Evolutionary conservation across 2,113 vertebrate species (phyloP).

Genomic region (Calypte anna): DNA sequence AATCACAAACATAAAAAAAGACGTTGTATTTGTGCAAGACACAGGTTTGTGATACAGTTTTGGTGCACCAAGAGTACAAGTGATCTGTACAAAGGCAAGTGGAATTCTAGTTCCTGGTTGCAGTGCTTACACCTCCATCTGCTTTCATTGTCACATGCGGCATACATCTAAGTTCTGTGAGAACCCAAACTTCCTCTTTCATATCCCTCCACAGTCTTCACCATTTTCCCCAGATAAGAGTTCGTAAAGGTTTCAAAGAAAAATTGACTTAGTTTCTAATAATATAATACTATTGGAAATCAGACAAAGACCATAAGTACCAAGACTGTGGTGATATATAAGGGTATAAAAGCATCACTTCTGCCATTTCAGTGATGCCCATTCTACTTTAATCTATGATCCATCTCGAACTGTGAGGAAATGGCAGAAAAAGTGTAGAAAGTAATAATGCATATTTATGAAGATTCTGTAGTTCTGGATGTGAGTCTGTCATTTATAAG

Average conservation of each 20-base stretch:
- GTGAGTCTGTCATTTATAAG: neutral
- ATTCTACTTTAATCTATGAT: neutral
- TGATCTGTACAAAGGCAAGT: neutral
- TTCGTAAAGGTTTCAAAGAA: neutral
- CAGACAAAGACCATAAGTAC: neutral
- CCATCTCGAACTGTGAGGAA: neutral
- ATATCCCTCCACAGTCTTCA: neutral
- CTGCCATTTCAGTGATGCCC: neutral
- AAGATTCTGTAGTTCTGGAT: neutral
- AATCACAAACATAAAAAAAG: neutral
- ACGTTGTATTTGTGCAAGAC: neutral
- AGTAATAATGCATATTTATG: neutral
- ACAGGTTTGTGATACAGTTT: neutral
- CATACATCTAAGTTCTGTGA: fast-evolving
- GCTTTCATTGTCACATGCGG: neutral
- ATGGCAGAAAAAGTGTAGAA: neutral
- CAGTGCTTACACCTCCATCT: neutral
- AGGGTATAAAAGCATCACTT: neutral
- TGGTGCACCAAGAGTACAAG: neutral
- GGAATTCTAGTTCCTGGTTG: neutral
- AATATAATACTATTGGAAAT: neutral
- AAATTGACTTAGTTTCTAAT: neutral
- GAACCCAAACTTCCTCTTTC: neutral
- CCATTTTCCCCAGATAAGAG: neutral
- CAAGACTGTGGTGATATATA: neutral